Percentiles rank a stretch among this genome's conserved stretches.
phyloP scores from a whole-genome alignment of 2,888 invertebrate genomes.

The Ophraella communa region DNA sequence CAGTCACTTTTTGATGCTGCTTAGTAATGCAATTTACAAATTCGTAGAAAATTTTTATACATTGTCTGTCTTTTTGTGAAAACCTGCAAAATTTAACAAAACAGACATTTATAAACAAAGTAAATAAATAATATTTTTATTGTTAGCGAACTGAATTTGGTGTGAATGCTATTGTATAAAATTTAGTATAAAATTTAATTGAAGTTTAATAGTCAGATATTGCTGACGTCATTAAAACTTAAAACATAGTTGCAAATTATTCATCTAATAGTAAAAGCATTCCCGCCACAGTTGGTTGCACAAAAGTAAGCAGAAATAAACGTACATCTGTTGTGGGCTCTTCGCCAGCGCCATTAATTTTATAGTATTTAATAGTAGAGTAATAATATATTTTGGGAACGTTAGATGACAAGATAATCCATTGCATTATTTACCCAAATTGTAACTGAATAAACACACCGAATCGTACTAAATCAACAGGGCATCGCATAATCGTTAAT shows the following conservation, averaged over 20 bases:
- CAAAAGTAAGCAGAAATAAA: slow-evolving; percentile 24
- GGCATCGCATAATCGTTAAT: background rate
- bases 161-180: background rate
- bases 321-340: slow-evolving; percentile 22
- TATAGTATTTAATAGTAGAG: background rate
- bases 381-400: slow-evolving; percentile 7
- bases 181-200: background rate
- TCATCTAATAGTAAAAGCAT: slow-evolving; percentile 12
- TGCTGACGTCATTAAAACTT: slow-evolving; percentile 6
- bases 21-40: no score
- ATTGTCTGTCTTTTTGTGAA: no score
- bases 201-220: slow-evolving; percentile 6
- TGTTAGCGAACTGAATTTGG: background rate
- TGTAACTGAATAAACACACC: slow-evolving; percentile 1
- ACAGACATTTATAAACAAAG: background rate
- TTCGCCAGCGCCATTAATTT: slow-evolving; percentile 20
- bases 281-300: slow-evolving; percentile 16
- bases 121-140: background rate
- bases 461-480: background rate
- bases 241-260: slow-evolving; percentile 21
- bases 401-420: background rate
- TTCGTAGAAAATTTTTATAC: no score
- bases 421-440: slow-evolving; percentile 5
- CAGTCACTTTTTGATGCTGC: no score
- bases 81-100: no score